Evolutionary conservation across 2,113 vertebrate species (phyloP), one percentile per base, ranked within the genome.

Genomic region (Agapornis roseicollis): DNA sequence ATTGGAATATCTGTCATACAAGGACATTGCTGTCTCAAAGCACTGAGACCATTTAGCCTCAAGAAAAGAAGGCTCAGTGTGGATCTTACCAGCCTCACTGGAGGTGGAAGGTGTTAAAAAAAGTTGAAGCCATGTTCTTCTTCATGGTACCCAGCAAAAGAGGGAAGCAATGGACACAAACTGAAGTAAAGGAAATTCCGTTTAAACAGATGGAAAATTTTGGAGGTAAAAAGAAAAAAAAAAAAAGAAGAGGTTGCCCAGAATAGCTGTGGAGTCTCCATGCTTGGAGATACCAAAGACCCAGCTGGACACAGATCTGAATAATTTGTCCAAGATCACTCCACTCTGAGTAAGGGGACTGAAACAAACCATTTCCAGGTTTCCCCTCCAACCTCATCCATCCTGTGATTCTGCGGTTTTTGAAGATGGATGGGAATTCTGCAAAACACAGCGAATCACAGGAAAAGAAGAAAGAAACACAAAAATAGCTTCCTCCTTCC

Each of bases 181-280:
- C 2, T 31, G 42, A 71, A 72, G 72, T 28, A 66, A 49, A 73
- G 6, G 6, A 72, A 73, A 49, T 47, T 66, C 15, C 53, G 22
- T 52, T 79, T 37, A 61, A 70, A 52, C 20, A 31, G 6, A 77
- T 37, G 31, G 7, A 42, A 56, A 25, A 15, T 55, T 58, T 18
- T 10, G 3, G 2, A 5, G 4, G 11, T 2, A 2, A 8, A 17
- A 39, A 33, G 37, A 28, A 35, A 60, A 10, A 46, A 46, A 39
- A 10, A 14, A 20, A 44, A 33, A 28, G 46, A 61, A 44, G 2
- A 50, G 13, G 18, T 42, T 79, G 52, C 25, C 14, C 10, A 73
- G 23, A 52, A 78, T 3, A 68, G 20, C 2, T 31, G 28, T 42
- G 31, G 10, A 42, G 14, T 29, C n/a, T 50, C 42, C 13, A 50